These are phyloP conservation scores for Lutjanus erythropterus DNA, from an alignment of 2,113 vertebrate species.

Conservation along the genomic window DNA sequence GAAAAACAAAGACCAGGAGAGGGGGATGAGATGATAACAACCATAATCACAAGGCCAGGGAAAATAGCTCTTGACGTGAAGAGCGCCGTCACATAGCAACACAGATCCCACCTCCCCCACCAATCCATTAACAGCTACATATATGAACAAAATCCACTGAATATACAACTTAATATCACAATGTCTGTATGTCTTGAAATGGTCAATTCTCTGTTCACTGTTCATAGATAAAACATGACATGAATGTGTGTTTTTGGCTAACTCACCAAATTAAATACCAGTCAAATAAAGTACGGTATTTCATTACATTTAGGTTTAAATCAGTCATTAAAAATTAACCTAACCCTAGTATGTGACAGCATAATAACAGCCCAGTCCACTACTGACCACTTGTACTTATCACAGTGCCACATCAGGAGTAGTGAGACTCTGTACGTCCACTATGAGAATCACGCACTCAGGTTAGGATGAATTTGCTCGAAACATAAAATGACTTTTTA, in stretches of 20 bases:
- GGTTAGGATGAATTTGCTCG: neutral
- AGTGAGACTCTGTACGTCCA: neutral
- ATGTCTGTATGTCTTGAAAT: too few relatives aligned
- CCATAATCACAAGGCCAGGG: constrained; percentile 23
- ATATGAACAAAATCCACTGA: neutral
- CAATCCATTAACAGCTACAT: neutral
- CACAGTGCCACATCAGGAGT: neutral
- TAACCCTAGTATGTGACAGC: neutral
- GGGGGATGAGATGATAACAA: neutral
- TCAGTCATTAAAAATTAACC: too few relatives aligned
- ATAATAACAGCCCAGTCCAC: too few relatives aligned
- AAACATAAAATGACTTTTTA: neutral
- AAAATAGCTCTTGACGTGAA: neutral
- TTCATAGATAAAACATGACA: neutral
- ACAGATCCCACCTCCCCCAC: neutral
- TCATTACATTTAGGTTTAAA: too few relatives aligned
- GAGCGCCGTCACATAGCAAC: neutral
- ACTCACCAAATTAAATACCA: neutral
- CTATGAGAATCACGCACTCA: neutral
- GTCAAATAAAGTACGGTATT: too few relatives aligned
- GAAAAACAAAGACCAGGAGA: constrained; percentile 17
- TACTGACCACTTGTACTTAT: too few relatives aligned
- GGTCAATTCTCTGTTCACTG: too few relatives aligned
- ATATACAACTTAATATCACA: neutral
- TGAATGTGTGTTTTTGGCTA: neutral